These are phyloP conservation scores for Myotis vivesi DNA, from an alignment of 2,797 vertebrate species.

Conservation along the genomic window DNA sequence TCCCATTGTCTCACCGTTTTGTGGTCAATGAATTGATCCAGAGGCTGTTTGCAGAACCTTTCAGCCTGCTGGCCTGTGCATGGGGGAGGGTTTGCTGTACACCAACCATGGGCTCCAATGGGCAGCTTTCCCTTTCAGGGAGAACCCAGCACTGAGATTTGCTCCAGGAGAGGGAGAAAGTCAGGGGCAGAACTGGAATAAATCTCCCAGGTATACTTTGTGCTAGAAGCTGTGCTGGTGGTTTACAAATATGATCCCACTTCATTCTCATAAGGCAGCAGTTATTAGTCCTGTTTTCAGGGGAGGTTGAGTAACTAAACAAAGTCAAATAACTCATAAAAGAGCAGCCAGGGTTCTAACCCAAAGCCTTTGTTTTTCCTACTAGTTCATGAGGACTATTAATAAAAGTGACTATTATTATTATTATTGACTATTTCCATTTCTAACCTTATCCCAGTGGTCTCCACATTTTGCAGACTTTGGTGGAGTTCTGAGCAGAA, in stretches of 20 bases:
- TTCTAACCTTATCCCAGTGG: neutral
- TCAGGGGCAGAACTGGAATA: neutral
- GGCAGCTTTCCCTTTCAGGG: neutral
- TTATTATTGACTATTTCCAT: neutral
- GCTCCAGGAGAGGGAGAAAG: neutral
- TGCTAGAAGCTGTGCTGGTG: neutral
- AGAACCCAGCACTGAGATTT: neutral
- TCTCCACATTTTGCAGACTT: neutral
- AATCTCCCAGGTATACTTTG: neutral
- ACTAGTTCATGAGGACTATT: neutral
- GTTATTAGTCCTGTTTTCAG: neutral
- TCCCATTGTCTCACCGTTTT: constrained; percentile 70
- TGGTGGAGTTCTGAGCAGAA: neutral
- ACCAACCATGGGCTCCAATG: neutral
- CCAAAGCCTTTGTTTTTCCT: neutral
- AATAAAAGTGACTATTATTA: neutral
- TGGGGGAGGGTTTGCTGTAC: neutral
- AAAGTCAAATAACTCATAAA: neutral
- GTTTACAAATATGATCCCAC: neutral
- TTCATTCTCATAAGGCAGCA: neutral
- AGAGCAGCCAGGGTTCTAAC: neutral
- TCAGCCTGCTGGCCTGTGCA: neutral
- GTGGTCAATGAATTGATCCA: constrained; percentile 78
- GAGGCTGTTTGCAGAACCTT: constrained; percentile 50
- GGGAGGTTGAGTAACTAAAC: neutral